Evolutionary conservation across 2,888 invertebrate genomes (phyloP).

Genomic region (Microdon myrmicae): DNA sequence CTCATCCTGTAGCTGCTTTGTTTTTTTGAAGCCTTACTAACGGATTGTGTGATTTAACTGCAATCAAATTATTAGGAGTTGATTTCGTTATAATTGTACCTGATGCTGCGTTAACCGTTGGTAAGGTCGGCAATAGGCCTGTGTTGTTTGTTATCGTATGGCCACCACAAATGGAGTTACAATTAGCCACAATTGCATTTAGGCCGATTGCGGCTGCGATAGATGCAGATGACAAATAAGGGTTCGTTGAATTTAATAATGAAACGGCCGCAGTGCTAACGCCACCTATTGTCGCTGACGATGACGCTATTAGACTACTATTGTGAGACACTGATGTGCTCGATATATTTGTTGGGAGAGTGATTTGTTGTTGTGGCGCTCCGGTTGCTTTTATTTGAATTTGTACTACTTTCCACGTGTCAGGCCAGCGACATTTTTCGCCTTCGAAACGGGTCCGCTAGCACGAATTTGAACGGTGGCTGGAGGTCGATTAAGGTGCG

Average conservation of each 20-base stretch:
- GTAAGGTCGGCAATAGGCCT: conserved; percentile 9
- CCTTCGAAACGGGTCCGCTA: conserved; percentile 58
- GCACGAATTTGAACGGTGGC: conserved; percentile 64
- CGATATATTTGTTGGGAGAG: conserved; percentile 60
- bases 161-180: conserved; percentile 23
- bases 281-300: conserved; percentile 14
- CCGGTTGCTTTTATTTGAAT: conserved; percentile 66
- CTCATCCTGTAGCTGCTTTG: conserved; percentile 79
- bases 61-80: conserved; percentile 39
- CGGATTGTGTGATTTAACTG: conserved; percentile 65
- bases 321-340: conserved; percentile 44
- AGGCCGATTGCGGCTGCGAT: conserved; percentile 58
- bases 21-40: conserved; percentile 73
- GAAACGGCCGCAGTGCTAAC: conserved; percentile 34
- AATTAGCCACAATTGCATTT: conserved; percentile 50
- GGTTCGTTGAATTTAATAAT: conserved; percentile 48
- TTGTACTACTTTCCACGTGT: conserved; percentile 66
- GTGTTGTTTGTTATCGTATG: conserved; percentile 21
- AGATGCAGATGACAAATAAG: conserved; percentile 39
- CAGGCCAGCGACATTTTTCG: conserved; percentile 56
- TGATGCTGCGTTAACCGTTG: conserved; percentile 36
- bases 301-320: conserved; percentile 34
- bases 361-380: conserved; percentile 44
- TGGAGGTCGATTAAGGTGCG: conserved; percentile 58
- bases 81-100: conserved; percentile 45